These are phyloP conservation scores for Pygmarrhopalites habei DNA, from an alignment of 1,140 invertebrate species.

Conservation along the genomic window DNA sequence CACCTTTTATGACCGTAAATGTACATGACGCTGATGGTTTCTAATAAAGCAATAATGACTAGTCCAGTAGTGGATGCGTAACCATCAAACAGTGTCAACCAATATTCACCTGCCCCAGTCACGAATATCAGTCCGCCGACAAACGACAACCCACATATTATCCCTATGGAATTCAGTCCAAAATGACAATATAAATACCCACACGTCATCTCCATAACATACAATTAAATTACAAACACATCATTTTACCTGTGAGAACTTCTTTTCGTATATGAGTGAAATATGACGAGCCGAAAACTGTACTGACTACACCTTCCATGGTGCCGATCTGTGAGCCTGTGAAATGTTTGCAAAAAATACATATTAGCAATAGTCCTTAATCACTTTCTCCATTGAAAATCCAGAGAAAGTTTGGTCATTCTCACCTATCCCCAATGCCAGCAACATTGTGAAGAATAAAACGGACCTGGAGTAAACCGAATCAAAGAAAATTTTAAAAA, in stretches of 20 bases:
- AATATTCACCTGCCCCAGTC: constrained; percentile 87
- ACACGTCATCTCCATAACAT: no score
- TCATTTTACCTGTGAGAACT: constrained; percentile 78
- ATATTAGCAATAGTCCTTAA: no score
- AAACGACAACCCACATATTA: constrained; percentile 75
- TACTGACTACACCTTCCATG: constrained; percentile 73
- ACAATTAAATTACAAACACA: no score
- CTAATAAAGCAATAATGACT: constrained; percentile 80
- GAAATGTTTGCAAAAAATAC: no score
- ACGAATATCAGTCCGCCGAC: constrained; percentile 80
- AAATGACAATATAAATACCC: no score
- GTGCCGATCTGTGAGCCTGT: constrained; percentile 90
- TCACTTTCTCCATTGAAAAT: no score
- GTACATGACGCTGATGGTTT: constrained; percentile 82
- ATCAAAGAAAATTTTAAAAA: no score
- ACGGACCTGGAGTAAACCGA: no score
- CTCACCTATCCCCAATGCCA: constrained; percentile 77
- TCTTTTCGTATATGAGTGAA: constrained; percentile 80
- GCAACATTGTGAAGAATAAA: constrained; percentile 90
- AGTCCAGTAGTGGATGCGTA: constrained; percentile 89
- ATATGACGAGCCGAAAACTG: constrained; percentile 81
- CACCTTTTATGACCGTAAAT: constrained; percentile 85
- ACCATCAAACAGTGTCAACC: constrained; percentile 89
- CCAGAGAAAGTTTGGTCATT: no score
- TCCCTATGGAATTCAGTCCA: constrained; percentile 30